phyloP scores from a whole-genome alignment of 2,797 vertebrate genomes.

The Bucorvus abyssinicus region DNA sequence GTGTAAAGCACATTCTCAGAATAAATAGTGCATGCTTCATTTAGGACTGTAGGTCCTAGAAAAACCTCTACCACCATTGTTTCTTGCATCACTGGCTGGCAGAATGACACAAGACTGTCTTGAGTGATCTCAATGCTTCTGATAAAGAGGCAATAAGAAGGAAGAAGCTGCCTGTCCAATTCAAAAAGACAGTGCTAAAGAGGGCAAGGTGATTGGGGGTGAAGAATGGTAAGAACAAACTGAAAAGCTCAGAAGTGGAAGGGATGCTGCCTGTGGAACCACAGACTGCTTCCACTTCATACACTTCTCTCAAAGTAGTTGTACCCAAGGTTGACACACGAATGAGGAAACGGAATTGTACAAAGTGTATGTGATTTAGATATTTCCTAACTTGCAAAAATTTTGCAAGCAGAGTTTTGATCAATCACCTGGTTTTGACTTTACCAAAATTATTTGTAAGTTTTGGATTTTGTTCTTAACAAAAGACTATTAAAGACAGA shows the following conservation, averaged over 20 bases:
- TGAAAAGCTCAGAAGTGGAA: not conserved
- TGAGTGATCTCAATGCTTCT: not conserved
- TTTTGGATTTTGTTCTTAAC: not conserved
- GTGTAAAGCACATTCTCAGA: not conserved
- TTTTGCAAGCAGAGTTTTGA: not conserved
- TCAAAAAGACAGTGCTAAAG: not conserved
- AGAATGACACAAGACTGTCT: not conserved
- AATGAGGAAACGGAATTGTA: not conserved
- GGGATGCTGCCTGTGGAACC: not conserved
- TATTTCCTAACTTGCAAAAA: not conserved
- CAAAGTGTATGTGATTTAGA: not conserved
- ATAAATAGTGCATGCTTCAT: not conserved
- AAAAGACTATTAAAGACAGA: not conserved
- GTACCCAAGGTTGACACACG: not conserved
- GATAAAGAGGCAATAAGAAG: not conserved
- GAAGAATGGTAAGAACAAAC: not conserved
- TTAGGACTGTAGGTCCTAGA: not conserved
- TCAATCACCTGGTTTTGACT: not conserved
- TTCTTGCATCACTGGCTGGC: not conserved
- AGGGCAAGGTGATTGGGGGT: rapidly evolving
- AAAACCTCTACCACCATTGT: not conserved
- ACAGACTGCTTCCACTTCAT: not conserved
- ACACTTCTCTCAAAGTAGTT: not conserved
- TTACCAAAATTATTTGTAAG: not conserved
- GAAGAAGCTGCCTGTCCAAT: not conserved